phyloP scores from a whole-genome alignment of 2,888 invertebrate species.

The Monopis laevigella region DNA sequence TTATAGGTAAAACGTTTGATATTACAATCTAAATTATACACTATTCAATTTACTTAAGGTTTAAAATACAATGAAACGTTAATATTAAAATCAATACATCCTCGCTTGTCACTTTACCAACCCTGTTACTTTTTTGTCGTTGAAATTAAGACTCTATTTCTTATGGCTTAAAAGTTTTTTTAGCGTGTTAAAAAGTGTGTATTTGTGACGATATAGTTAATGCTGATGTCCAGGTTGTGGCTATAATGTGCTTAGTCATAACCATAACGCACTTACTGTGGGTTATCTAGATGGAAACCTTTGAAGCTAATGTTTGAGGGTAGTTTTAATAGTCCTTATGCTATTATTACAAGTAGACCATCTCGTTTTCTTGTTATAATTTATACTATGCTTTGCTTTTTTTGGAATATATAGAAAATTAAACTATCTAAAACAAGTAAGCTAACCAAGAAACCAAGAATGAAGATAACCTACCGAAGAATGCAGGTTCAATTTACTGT shows the following conservation, averaged over 20 bases:
- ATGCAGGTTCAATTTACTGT: too few species aligned
- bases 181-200: not conserved
- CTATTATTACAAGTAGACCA: too few species aligned
- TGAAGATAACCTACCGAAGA: too few species aligned
- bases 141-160: not conserved
- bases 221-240: slow-evolving; percentile 28
- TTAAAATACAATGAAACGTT: slow-evolving; percentile 6
- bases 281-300: not conserved
- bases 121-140: not conserved
- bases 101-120: slow-evolving; percentile 16
- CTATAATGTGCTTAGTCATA: slow-evolving; percentile 39
- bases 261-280: slow-evolving; percentile 29
- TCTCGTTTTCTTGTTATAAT: too few species aligned
- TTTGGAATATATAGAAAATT: too few species aligned
- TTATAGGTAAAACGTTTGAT: too few species aligned
- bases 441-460: too few species aligned
- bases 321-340: too few species aligned
- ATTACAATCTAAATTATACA: slow-evolving; percentile 24
- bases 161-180: not conserved
- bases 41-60: slow-evolving; percentile 16
- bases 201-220: slow-evolving; percentile 13
- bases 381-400: too few species aligned
- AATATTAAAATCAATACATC: slow-evolving; percentile 36
- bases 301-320: too few species aligned
- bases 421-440: too few species aligned